Evolutionary conservation across 1,140 invertebrate genomes (phyloP), one percentile per base, ranked within the genome.

Genomic region (Lucilia cuprina): DNA sequence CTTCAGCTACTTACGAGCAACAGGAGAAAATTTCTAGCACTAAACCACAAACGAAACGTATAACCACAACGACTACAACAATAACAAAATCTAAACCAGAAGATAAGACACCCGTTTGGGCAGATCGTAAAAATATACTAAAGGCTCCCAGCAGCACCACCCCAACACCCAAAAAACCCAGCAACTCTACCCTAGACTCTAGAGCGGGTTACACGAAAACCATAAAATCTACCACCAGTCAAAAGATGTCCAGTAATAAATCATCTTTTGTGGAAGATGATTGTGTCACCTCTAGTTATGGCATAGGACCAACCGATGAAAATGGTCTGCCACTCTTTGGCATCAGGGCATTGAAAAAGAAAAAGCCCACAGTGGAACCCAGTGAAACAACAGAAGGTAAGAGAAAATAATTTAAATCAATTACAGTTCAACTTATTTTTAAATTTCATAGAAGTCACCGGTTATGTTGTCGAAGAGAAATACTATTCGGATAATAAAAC

Each of bases 231-330:
- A 91, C 89, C 10, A 88, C 87, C 19, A 85, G 78, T 78, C 65
- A 82, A 74, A 83, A 84, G n/a, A 35, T 85, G 17, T 25, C 60
- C 55, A 83, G 77, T 8, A 49, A 83, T 13, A 89, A 89, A 82
- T 86, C 85, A 8, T 88, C 87, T 5, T 78, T 82, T 34, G 34
- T 80, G n/a, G 88, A 90, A 82, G 87, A 91, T 84, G 87, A 90
- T 49, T 93, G 94, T 49, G 95, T 96, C 74, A 96, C 95, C 9
- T 96, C 96, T 2, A 95, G 95, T 88, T 96, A 96, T 89, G 96
- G 96, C 2, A 94, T 96, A 4, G 95, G 95, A 5, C 96, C 96
- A 60, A 95, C 95, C 7, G 95, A 96, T 88, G 95, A 95, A 85
- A 93, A 95, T 86, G 95, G 95, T n/a, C 92, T 93, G 83, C 95